Conservation (phyloP, 2,888 invertebrate species). For the Hirtodrosophila trivittata region DNA sequence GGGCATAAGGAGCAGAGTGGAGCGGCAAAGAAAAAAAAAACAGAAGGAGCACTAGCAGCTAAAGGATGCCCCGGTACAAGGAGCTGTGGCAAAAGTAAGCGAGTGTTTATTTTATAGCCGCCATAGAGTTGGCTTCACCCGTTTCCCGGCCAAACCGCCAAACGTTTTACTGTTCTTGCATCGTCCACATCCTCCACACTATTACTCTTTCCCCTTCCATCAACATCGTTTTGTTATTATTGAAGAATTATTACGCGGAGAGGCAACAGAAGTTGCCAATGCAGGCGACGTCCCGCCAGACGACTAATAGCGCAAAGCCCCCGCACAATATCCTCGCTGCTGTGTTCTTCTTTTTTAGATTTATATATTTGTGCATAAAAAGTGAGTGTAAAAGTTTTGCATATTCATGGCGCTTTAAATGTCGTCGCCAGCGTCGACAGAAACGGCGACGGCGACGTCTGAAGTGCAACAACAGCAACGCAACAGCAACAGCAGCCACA, state of each 20-base stretch:
- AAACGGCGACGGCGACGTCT: conserved; percentile 46
- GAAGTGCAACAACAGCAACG: conserved; percentile 61
- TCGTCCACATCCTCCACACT: not conserved
- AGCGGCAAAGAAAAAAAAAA: not conserved
- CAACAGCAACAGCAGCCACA: conserved; percentile 48
- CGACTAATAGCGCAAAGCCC: conserved; percentile 62
- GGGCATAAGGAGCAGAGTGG: conserved; percentile 5
- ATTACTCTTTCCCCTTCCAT: not conserved
- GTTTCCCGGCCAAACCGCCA: conserved; percentile 33
- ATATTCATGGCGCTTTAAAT: conserved; percentile 79
- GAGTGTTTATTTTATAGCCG: conserved; percentile 75
- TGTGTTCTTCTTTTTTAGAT: conserved; percentile 40
- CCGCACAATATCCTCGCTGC: conserved; percentile 41
- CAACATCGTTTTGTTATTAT: conserved; percentile 59
- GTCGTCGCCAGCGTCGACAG: conserved; percentile 62
- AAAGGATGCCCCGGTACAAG: conserved; percentile 49
- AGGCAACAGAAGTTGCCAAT: conserved; percentile 66
- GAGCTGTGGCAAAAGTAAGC: conserved; percentile 61
- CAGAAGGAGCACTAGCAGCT: conserved; percentile 9
- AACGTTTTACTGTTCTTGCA: conserved; percentile 37
- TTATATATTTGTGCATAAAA: conserved; percentile 66
- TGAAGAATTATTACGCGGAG: conserved; percentile 73
- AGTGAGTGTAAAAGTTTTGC: conserved; percentile 75
- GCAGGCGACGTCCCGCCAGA: conserved; percentile 30
- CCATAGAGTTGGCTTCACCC: conserved; percentile 58